Conservation (phyloP, 2,113 vertebrate genomes). For the Cyprinodon tularosa region DNA sequence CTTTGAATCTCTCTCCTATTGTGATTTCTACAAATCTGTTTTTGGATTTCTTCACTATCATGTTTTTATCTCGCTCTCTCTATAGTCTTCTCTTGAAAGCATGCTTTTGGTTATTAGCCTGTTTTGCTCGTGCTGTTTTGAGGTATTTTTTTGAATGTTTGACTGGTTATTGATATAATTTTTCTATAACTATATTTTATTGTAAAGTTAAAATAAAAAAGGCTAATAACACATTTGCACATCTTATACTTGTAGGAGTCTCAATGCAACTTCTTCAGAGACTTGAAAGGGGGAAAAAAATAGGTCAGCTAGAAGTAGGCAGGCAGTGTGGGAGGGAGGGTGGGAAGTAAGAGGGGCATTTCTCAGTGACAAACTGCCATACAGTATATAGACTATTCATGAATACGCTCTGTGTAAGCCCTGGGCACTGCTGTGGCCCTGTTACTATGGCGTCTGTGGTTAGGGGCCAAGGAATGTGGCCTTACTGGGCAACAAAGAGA, state of each 20-base stretch:
- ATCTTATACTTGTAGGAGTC: slow-evolving; percentile 24
- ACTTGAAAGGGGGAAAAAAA: slow-evolving; percentile 50
- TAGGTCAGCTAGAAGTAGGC: slow-evolving; percentile 71
- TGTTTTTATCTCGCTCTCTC: slow-evolving; percentile 32
- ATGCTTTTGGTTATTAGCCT: neutral
- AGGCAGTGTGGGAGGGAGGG: slow-evolving; percentile 40
- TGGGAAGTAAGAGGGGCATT: slow-evolving; percentile 53
- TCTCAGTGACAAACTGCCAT: slow-evolving; percentile 73
- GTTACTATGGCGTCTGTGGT: slow-evolving; percentile 72
- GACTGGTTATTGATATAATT: neutral
- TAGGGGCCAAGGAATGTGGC: slow-evolving; percentile 72
- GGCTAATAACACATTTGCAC: neutral
- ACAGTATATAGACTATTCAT: slow-evolving; percentile 79
- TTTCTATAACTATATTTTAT: neutral
- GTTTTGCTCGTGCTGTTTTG: neutral
- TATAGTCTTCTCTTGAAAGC: slow-evolving; percentile 30
- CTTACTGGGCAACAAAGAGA: slow-evolving; percentile 61
- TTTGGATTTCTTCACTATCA: slow-evolving; percentile 5
- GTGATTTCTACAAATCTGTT: slow-evolving; percentile 29
- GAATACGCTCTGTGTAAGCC: slow-evolving; percentile 79
- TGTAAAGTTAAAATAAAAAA: neutral
- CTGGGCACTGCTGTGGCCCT: slow-evolving; percentile 70
- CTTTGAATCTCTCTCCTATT: slow-evolving; percentile 15
- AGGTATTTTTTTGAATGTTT: slow-evolving; percentile 4
- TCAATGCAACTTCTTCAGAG: slow-evolving; percentile 41